Conservation (phyloP, 2,888 invertebrate species). For the Polietes domitor region DNA sequence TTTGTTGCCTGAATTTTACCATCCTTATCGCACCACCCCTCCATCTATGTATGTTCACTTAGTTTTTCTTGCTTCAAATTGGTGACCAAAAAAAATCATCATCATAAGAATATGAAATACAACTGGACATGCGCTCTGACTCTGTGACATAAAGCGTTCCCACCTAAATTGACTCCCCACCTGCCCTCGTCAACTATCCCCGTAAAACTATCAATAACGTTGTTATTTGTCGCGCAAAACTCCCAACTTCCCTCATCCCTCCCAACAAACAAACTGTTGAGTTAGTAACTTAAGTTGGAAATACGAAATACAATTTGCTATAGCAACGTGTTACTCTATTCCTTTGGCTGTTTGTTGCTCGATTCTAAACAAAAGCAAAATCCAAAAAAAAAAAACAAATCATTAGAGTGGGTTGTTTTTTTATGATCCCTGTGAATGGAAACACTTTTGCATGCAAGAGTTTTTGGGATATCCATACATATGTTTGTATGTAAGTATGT, state of each 20-base stretch:
- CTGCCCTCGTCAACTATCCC: neutral
- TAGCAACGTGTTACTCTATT: neutral
- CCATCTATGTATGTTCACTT: neutral
- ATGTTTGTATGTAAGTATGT: neutral
- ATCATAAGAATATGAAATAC: neutral
- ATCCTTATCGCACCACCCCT: no score
- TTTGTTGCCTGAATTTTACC: no score
- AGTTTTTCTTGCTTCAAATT: conserved; percentile 6
- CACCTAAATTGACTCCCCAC: neutral
- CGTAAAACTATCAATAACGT: neutral
- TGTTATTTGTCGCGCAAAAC: neutral
- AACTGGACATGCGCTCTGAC: conserved; percentile 52
- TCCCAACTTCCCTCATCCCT: neutral
- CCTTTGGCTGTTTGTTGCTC: neutral
- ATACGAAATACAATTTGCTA: neutral
- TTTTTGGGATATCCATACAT: neutral
- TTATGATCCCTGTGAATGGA: neutral
- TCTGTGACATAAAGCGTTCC: neutral
- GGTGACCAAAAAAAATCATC: conserved; percentile 18
- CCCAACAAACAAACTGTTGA: conserved; percentile 15
- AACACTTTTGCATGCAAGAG: conserved; percentile 32
- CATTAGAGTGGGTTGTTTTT: conserved; percentile 43
- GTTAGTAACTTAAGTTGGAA: conserved; percentile 12
- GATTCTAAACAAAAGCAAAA: neutral
- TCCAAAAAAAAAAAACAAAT: conserved; percentile 7